These are phyloP conservation scores for Nicator chloris DNA, from an alignment of 2,113 vertebrate species.

Conservation along the genomic window DNA sequence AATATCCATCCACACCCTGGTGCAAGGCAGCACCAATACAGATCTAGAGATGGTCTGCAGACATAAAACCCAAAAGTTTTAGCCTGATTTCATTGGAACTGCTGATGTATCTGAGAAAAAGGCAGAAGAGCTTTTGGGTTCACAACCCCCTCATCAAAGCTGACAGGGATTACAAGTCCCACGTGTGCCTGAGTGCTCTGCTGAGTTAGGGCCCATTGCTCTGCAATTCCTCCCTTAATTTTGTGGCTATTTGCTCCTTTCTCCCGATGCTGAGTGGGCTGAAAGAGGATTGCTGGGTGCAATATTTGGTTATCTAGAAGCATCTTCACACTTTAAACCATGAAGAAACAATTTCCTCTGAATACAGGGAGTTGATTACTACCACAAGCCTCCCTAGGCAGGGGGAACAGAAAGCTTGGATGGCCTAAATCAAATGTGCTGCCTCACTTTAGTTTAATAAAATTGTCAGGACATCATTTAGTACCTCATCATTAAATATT, in stretches of 20 bases:
- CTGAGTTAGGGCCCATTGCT: not conserved
- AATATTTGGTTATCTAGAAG: not conserved
- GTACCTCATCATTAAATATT: not conserved
- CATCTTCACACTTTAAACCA: not conserved
- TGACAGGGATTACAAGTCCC: not conserved
- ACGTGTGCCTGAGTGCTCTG: not conserved
- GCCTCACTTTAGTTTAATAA: not conserved
- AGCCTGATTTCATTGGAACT: not conserved
- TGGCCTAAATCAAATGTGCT: not conserved
- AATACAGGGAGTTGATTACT: not conserved
- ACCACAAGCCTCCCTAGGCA: not conserved
- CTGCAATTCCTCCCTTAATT: constrained; percentile 18
- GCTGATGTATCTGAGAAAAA: not conserved
- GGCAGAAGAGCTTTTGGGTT: not conserved
- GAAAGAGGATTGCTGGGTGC: not conserved
- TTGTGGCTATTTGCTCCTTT: not conserved
- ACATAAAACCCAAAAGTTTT: not conserved
- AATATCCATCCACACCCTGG: not conserved
- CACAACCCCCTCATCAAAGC: not conserved
- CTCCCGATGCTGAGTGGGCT: not conserved
- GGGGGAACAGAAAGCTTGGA: not conserved
- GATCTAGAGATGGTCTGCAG: not conserved
- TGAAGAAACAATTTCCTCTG: constrained; percentile 28
- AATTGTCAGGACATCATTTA: not conserved
- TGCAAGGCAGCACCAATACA: not conserved